phyloP scores from a whole-genome alignment of 2,888 invertebrate species.

The Cosmorhoe ocellata region DNA sequence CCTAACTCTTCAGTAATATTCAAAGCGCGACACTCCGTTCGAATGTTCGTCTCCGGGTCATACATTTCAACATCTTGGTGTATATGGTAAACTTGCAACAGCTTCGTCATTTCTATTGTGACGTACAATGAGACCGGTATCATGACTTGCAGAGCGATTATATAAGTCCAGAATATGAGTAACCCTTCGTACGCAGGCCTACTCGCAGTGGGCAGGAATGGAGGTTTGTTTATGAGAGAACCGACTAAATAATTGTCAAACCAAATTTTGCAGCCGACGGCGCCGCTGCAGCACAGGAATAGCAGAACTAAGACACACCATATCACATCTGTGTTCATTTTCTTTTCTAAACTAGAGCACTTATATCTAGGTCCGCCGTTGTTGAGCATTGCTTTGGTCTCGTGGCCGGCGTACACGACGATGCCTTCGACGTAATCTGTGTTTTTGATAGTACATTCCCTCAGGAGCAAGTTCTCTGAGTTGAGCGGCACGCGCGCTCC shows the following conservation, averaged over 20 bases:
- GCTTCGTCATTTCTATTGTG: constrained; percentile 97
- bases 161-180: constrained; percentile 96
- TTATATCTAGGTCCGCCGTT: constrained; percentile 97
- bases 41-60: constrained; percentile 90
- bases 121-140: constrained; percentile 98
- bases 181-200: constrained; percentile 89
- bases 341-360: constrained; percentile 93
- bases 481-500: constrained; percentile 90
- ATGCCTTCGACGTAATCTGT: constrained; percentile 98
- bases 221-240: constrained; percentile 76
- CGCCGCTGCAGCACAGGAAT: constrained; percentile 94
- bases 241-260: constrained; percentile 80
- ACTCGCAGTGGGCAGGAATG: constrained; percentile 85
- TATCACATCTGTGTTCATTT: constrained; percentile 97
- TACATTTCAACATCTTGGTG: constrained; percentile 94
- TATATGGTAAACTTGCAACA: constrained; percentile 97
- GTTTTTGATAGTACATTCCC: constrained; percentile 97
- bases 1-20: constrained; percentile 99
- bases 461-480: constrained; percentile 94
- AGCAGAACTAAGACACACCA: constrained; percentile 97
- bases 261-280: constrained; percentile 95
- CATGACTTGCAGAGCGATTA: constrained; percentile 98
- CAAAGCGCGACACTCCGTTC: constrained; percentile 91
- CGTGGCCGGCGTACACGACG: constrained; percentile 97
- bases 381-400: constrained; percentile 98